Evolutionary conservation across 2,113 vertebrate species (phyloP).

Genomic region (Phalacrocorax aristotelis): DNA sequence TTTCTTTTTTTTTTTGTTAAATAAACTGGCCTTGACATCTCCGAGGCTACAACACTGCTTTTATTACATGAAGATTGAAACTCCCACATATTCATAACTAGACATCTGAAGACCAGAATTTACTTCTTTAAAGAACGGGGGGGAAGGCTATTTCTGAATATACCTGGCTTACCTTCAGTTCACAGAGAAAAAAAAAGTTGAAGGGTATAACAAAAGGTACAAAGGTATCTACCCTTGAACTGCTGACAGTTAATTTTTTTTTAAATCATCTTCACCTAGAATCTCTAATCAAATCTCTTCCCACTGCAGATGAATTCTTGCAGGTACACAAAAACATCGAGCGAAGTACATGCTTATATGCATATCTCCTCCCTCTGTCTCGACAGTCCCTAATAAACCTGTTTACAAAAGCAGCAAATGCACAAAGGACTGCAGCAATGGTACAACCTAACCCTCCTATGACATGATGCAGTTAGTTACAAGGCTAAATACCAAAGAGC

Average conservation of each 20-base stretch:
- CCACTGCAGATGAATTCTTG: background rate
- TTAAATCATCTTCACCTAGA: background rate
- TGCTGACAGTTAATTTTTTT: background rate
- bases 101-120: background rate
- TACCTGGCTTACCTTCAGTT: background rate
- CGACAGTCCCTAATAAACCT: background rate
- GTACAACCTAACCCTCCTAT: background rate
- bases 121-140: rapidly evolving
- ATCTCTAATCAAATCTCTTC: background rate
- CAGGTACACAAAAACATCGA: background rate
- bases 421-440: background rate
- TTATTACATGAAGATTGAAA: background rate
- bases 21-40: background rate
- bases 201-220: background rate
- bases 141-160: background rate
- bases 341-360: background rate
- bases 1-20: background rate
- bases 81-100: background rate
- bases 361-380: background rate
- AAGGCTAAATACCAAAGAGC: background rate
- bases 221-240: background rate
- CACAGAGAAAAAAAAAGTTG: background rate
- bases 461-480: background rate
- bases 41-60: background rate
- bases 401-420: background rate